These are phyloP conservation scores for Cranoglanis bouderius DNA, from an alignment of 2,113 vertebrate species.

Conservation along the genomic window DNA sequence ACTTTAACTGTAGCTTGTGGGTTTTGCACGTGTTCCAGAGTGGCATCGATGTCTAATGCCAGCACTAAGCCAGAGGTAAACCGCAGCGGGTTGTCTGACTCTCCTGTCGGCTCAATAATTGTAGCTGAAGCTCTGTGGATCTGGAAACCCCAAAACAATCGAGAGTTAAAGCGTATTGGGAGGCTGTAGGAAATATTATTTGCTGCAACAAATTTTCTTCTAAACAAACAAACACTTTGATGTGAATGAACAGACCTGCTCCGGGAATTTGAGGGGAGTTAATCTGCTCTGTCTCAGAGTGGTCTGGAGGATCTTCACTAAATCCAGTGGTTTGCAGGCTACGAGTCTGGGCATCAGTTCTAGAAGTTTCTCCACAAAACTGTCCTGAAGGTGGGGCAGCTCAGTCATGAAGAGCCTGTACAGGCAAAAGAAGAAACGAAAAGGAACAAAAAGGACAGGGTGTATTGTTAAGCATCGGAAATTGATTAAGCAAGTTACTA, in stretches of 20 bases:
- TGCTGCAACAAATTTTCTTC: not conserved
- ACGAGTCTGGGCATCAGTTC: constrained; percentile 92
- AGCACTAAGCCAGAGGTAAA: constrained; percentile 93
- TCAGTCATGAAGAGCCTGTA: constrained; percentile 86
- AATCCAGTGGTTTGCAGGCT: constrained; percentile 85
- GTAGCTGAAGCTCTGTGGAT: constrained; percentile 87
- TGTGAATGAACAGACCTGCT: constrained; percentile 74
- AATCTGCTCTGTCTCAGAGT: constrained; percentile 87
- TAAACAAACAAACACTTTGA: not conserved
- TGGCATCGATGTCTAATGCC: constrained; percentile 91
- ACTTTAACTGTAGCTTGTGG: constrained; percentile 90
- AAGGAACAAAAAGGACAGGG: too few relatives aligned
- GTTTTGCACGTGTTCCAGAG: constrained; percentile 88
- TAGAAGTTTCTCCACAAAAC: constrained; percentile 91
- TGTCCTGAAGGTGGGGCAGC: constrained; percentile 89
- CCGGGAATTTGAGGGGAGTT: constrained; percentile 85
- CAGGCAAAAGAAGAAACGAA: not conserved
- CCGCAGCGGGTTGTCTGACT: constrained; percentile 92
- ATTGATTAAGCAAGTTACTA: not conserved
- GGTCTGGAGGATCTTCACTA: constrained; percentile 91
- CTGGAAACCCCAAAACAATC: constrained; percentile 62
- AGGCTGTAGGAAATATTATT: not conserved
- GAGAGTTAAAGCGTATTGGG: not conserved
- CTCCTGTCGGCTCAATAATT: constrained; percentile 93
- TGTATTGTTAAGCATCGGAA: not conserved